phyloP scores from a whole-genome alignment of 2,113 vertebrate genomes.

The Pangasianodon gigas region DNA sequence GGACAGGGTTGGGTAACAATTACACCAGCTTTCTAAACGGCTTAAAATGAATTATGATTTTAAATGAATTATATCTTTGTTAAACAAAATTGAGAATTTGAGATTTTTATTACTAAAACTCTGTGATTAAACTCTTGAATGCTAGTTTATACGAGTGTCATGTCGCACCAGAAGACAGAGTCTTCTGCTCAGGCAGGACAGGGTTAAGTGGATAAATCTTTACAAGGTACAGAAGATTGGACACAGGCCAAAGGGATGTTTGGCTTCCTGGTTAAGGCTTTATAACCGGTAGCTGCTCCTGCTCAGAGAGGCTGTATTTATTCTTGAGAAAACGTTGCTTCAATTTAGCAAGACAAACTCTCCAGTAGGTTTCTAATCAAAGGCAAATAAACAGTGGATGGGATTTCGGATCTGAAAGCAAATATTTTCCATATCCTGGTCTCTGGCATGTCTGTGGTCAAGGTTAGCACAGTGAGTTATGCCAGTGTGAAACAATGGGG shows the following conservation, averaged over 20 bases:
- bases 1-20: background rate
- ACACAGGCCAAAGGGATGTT: background rate
- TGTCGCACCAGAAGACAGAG: background rate
- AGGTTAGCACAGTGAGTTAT: background rate
- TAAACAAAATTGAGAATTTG: background rate
- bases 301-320: background rate
- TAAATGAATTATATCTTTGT: background rate
- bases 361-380: slow-evolving; percentile 35
- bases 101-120: background rate
- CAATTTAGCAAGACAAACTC: slow-evolving; percentile 42
- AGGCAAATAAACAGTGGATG: slow-evolving; percentile 34
- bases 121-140: background rate
- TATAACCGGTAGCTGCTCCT: background rate
- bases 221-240: background rate
- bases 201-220: background rate
- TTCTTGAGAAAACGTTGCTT: slow-evolving; percentile 21
- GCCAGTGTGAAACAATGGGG: slow-evolving; percentile 34
- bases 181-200: background rate
- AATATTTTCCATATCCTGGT: slow-evolving; percentile 48
- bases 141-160: background rate
- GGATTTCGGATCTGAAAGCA: slow-evolving; percentile 41
- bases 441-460: background rate
- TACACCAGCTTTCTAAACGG: background rate
- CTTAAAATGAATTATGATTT: background rate
- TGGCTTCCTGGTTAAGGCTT: background rate